Evolutionary conservation across 92 coral and sea anemone species (phyloP), one percentile per base, ranked within the genome.

Genomic region (Zoanthus sociatus): DNA sequence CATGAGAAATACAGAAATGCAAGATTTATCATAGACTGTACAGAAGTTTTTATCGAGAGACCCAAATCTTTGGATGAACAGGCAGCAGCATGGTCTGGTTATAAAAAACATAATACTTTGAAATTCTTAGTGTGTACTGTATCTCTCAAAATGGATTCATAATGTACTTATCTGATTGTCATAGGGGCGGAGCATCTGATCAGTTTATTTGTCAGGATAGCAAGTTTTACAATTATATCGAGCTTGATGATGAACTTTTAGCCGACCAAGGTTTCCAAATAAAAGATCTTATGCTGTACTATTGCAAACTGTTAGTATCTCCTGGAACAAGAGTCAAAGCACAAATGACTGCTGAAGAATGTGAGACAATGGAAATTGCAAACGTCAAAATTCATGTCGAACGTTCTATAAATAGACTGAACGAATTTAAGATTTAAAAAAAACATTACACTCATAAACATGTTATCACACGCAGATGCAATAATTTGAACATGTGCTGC

Each of bases 161-260:
- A 58, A 86, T 56, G 71, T 53, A 76, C 71, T 60, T 86, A 30
- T 86, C 84, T 73, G 71, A 76, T 30, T 76, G 84, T 7, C 76
- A 74, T 55, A 84, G 89, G 79, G 89, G 89, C 81, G 56, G 89
- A 72, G 72, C 89, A 31, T 58, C 89, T 56, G 89, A 86, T 69
- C 73, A 56, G 37, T 74, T 33, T n/a, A 76, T 86, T 44, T 73
- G 73, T 7, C 53, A 18, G 55, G 76, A 77, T 45, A 73, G 84
- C 71, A 74, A 60, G 68, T 86, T 86, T 58, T 76, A 76, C 74
- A 86, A 69, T 86, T 45, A 73, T 76, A 42, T 86, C 76, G 89
- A 58, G 81, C 72, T 32, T 73, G 74, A 60, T 61, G 89, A 86
- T 76, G 84, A 76, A 44, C 54, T 86, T 61, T 55, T 86, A 61